Conservation (phyloP, 2,888 invertebrate genomes). For the Strigamia crassipes region DNA sequence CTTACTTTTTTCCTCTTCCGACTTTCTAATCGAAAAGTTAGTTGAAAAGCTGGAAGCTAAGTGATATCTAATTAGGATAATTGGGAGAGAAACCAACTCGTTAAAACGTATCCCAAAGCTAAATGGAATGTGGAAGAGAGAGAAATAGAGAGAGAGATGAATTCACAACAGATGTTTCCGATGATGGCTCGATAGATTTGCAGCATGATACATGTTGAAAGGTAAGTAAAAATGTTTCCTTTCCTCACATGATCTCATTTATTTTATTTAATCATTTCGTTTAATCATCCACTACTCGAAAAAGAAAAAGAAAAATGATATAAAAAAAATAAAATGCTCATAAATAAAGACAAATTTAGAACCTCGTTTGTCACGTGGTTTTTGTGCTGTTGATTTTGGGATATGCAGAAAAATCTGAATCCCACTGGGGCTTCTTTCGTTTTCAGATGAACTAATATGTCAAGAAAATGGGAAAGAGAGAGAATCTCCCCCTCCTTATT, state of each 20-base stretch:
- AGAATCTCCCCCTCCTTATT: slow-evolving; percentile 5
- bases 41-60: slow-evolving; percentile 32
- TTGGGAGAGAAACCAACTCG: slow-evolving; percentile 36
- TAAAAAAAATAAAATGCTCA: neutral
- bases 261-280: slow-evolving; percentile 37
- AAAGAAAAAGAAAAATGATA: neutral
- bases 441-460: slow-evolving; percentile 4
- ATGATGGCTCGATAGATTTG: slow-evolving; percentile 30
- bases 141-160: neutral
- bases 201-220: slow-evolving; percentile 8
- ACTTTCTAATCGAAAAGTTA: slow-evolving; percentile 24
- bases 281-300: neutral
- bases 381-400: slow-evolving; percentile 25
- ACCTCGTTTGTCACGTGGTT: slow-evolving; percentile 12
- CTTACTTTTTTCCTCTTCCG: neutral
- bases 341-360: slow-evolving; percentile 38
- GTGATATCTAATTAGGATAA: slow-evolving; percentile 38
- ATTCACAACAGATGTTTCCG: slow-evolving; percentile 34
- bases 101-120: slow-evolving; percentile 38
- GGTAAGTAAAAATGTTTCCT: slow-evolving; percentile 32
- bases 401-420: slow-evolving; percentile 27
- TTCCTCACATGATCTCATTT: slow-evolving; percentile 7
- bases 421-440: slow-evolving; percentile 13
- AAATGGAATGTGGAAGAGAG: slow-evolving; percentile 14
- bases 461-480: neutral